phyloP scores from a whole-genome alignment of 2,888 invertebrate species.

The Cephus rjabovi region DNA sequence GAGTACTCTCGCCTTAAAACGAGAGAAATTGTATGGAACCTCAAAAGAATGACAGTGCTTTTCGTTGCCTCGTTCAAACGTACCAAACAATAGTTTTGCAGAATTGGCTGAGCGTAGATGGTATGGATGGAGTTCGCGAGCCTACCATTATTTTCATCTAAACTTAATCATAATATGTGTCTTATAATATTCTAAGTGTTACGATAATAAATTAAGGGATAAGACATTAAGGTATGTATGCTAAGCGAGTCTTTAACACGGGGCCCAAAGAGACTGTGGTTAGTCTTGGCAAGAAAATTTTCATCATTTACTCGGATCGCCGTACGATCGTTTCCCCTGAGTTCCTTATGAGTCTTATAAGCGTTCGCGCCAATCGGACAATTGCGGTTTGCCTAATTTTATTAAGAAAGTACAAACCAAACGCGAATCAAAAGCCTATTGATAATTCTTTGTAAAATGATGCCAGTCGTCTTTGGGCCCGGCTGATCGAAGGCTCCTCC shows the following conservation, averaged over 20 bases:
- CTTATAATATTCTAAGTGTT: slow-evolving; percentile 26
- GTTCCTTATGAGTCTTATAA: not conserved
- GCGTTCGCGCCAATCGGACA: too few relatives aligned
- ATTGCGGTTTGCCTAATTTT: not conserved
- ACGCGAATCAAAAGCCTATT: not conserved
- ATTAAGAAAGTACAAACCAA: not conserved
- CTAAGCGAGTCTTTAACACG: not conserved
- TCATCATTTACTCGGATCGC: not conserved
- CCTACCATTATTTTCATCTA: slow-evolving; percentile 20
- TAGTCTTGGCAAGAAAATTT: not conserved
- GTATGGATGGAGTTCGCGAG: slow-evolving; percentile 8
- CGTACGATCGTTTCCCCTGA: too few relatives aligned
- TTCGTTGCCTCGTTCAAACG: not conserved
- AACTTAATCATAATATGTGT: slow-evolving; percentile 22
- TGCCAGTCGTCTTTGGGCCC: not conserved
- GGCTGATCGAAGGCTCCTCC: not conserved
- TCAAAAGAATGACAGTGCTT: not conserved
- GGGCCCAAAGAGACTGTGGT: not conserved
- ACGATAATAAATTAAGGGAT: slow-evolving; percentile 20
- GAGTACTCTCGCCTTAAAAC: not conserved
- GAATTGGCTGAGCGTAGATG: not conserved
- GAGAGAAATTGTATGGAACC: not conserved
- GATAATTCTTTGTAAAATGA: too few relatives aligned
- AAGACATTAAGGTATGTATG: slow-evolving; percentile 18
- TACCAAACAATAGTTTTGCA: not conserved